phyloP scores from a whole-genome alignment of 2,888 invertebrate species.

The Dermolepida albohirtum region DNA sequence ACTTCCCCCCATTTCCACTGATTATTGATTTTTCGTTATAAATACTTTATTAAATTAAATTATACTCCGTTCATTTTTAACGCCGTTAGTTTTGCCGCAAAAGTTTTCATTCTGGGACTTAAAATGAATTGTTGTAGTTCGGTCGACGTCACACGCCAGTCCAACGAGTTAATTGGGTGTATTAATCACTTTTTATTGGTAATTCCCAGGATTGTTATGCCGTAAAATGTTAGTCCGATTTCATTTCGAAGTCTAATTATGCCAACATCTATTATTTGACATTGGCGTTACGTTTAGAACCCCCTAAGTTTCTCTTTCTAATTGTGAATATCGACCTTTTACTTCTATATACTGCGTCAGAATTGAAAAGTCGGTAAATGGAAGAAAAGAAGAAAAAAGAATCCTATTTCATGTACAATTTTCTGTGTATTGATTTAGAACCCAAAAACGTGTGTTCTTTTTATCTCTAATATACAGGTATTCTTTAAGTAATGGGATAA shows the following conservation, averaged over 20 bases:
- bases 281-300: slow-evolving; percentile 8
- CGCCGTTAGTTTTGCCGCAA: slow-evolving; percentile 57
- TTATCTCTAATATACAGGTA: no score
- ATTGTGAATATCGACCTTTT: slow-evolving; percentile 6
- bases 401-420: background rate
- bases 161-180: slow-evolving; percentile 61
- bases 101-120: slow-evolving; percentile 56
- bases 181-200: slow-evolving; percentile 62
- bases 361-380: background rate
- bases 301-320: background rate
- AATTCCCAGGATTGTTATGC: slow-evolving; percentile 56
- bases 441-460: no score
- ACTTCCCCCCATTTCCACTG: no score
- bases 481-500: no score
- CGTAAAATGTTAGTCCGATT: slow-evolving; percentile 54
- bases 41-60: slow-evolving; percentile 58
- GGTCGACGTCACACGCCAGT: slow-evolving; percentile 59
- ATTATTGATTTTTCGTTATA: no score
- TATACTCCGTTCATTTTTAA: slow-evolving; percentile 57
- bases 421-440: no score
- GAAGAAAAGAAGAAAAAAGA: slow-evolving; percentile 4
- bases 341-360: slow-evolving; percentile 7
- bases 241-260: slow-evolving; percentile 57
- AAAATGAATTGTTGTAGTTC: slow-evolving; percentile 59
- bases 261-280: slow-evolving; percentile 46